Evolutionary conservation across 2,888 invertebrate genomes (phyloP).

Genomic region (Apamea crenata): DNA sequence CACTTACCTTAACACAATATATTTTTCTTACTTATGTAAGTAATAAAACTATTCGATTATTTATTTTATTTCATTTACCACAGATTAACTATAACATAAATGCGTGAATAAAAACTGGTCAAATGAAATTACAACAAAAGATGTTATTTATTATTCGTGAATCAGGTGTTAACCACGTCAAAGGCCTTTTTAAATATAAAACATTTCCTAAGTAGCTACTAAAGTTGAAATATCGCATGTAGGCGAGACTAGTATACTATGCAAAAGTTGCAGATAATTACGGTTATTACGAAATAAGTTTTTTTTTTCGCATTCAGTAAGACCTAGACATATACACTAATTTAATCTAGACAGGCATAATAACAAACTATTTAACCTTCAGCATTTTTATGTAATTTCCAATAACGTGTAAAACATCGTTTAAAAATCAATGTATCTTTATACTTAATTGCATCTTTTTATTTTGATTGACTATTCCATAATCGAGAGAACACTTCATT

Average conservation of each 20-base stretch:
- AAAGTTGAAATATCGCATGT: background rate
- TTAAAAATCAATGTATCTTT: background rate
- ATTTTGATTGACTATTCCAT: conserved; percentile 27
- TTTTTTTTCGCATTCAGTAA: background rate
- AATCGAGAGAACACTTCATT: conserved; percentile 6
- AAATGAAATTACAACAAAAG: conserved; percentile 5
- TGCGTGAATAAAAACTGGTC: background rate
- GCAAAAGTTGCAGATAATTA: conserved; percentile 6
- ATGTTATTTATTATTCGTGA: background rate
- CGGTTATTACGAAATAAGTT: background rate
- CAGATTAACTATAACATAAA: background rate
- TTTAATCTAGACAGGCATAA: conserved; percentile 8
- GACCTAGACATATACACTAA: background rate
- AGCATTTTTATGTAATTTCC: conserved; percentile 4
- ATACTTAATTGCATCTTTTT: conserved; percentile 26
- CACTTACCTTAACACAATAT: background rate
- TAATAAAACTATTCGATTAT: background rate
- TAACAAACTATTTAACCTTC: conserved; percentile 18
- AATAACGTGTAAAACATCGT: background rate
- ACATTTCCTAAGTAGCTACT: background rate
- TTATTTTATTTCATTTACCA: background rate
- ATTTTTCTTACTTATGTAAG: background rate
- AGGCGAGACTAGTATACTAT: background rate
- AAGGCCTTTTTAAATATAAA: background rate
- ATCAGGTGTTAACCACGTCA: background rate